Base-by-base conservation (phyloP, 2,797 vertebrate species). In the Sebastes nivosus region DNA sequence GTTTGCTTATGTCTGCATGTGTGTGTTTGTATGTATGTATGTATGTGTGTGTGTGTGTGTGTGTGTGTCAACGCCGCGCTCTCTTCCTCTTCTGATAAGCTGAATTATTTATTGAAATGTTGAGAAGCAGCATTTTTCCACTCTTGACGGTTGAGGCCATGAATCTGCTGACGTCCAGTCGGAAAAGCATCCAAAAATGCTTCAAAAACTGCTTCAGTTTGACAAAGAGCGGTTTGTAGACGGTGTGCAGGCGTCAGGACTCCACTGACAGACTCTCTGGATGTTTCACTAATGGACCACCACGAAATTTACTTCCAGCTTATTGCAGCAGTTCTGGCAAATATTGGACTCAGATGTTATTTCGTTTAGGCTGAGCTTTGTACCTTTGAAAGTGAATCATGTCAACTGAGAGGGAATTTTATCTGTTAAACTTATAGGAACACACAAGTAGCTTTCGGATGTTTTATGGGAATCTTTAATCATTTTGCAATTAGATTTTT, bases 61-160 rank as follows among this genome's bases (percentile, higher is more conserved):
- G 24, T 61, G 58, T 7, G 8, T 68, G 70, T 78, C 74, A 67
- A 25, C 25, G 3, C 52, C 6, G 12, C 24, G 0, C 73, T 67
- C 30, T 29, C 52, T 30, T 61, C 55, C 32, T 72, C 64, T 34
- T 69, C 87, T 78, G 61, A 86, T 80, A 52, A 85, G 68, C 78
- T 75, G 84, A 75, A 83, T 92, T 76, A 85, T 91, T 88, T 86
- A 85, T 82, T 87, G 68, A 81, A 84, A 77, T 42, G 11, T 86
- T 30, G 65, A 63, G 20, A 25, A 38, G 80, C 77, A 65, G 75
- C 59, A 36, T 84, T 79, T 81, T 72, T 32, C 66, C 55, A 20
- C 22, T 38, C 55, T 13, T 16, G 11, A 75, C 34, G 8, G 55
- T 64, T 8, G 7, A 68, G 36, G 72, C 57, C 52, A 20, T 77